Evolutionary conservation across 2,113 vertebrate genomes (phyloP).

Genomic region (Ramphastos sulfuratus): DNA sequence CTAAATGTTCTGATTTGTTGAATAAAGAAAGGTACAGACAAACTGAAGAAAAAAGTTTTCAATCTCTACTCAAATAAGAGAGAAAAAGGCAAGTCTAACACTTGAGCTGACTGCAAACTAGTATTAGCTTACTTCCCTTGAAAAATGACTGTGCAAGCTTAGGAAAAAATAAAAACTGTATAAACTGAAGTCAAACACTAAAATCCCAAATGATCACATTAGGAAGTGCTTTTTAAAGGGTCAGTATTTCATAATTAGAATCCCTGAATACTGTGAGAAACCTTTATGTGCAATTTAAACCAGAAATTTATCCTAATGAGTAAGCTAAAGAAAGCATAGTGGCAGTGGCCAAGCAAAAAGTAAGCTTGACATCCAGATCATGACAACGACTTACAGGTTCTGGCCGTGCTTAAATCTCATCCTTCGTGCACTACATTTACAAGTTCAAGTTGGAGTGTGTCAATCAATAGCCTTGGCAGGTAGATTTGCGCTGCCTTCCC

Average conservation of each 20-base stretch:
- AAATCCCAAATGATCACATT: background rate
- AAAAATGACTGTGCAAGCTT: background rate
- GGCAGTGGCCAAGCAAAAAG: background rate
- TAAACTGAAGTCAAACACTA: background rate
- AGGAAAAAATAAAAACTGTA: background rate
- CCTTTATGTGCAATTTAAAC: background rate
- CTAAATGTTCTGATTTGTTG: background rate
- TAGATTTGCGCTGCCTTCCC: background rate
- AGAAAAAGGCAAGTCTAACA: background rate
- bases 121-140: background rate
- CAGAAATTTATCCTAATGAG: background rate
- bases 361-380: background rate
- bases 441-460: background rate
- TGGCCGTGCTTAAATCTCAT: background rate
- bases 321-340: background rate
- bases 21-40: background rate
- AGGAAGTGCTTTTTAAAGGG: background rate
- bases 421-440: background rate
- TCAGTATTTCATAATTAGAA: background rate
- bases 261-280: background rate
- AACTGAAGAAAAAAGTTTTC: conserved; percentile 49
- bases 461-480: background rate
- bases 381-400: background rate
- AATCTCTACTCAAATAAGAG: background rate
- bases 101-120: background rate